Evolutionary conservation across 2,888 invertebrate species (phyloP), one percentile per base, ranked within the genome.

Genomic region (Coenonympha glycerion): DNA sequence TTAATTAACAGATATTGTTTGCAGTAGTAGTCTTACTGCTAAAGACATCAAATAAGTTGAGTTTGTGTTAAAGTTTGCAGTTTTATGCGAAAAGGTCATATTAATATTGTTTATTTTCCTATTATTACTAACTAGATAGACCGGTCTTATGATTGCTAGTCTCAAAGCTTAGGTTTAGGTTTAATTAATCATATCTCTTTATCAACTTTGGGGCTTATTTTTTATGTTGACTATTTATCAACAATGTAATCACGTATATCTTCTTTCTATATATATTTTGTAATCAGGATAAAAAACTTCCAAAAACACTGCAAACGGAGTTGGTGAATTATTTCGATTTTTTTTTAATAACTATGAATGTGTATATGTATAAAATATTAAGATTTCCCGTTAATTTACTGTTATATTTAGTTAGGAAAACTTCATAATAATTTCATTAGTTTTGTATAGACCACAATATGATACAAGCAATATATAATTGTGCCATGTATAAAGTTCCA

Each of bases 131-230:
- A 62, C 58, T 52, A 52, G 41, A 54, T 47, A 58, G 73, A 74
- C 80, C 81, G 81, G 75, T 70, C 60, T 68, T 59, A 75, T 61
- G 79, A 82, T 77, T 67, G 86, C 86, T 86, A 85, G 85, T 86
- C 85, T 86, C 85, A 85, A 82, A 45, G 48, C 49, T 49, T 51
- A 36, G 36, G 8, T 31, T 15, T 8, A 30, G 41, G 41, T 30
- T 30, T 28, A 28, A 9, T 39, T 15, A 22, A 22, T 39, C 36
- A n/a, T 33, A 11, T 22, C 24, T 24, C 1, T 22, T 13, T 2
- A 9, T 19, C n/a, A 21, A 28, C 3, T 36, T 34, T 34, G 42
- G 54, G 47, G 51, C 19, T 47, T 45, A 3, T 41, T 16, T 37
- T 21, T 15, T 30, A 30, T 13, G n/a, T n/a, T n/a, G n/a, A n/a